phyloP scores from a whole-genome alignment of 1,140 invertebrate genomes.

The Aphelinus atriplicis region DNA sequence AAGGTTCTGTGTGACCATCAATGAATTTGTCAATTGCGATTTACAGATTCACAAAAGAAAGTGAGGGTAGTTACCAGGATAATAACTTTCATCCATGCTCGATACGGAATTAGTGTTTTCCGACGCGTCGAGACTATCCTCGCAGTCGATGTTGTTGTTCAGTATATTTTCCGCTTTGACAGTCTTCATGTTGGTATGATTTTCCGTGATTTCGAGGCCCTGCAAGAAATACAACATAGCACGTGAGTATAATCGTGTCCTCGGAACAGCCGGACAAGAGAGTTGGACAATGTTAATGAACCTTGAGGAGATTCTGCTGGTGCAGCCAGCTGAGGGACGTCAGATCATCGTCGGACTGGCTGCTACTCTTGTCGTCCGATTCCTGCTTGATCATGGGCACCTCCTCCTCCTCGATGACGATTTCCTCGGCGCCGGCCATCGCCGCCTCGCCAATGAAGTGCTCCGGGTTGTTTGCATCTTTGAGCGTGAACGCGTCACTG shows the following conservation, averaged over 20 bases:
- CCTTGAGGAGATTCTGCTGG: constrained; percentile 87
- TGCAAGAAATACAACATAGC: no score
- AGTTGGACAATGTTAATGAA: no score
- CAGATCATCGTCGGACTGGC: constrained; percentile 81
- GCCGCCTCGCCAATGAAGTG: constrained; percentile 13
- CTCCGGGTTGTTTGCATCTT: constrained; percentile 50
- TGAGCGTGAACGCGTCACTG: constrained; percentile 38
- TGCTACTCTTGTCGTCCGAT: background rate
- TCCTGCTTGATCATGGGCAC: constrained; percentile 1
- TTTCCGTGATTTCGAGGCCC: constrained; percentile 66
- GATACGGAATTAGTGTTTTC: constrained; percentile 60
- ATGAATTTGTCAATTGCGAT: no score
- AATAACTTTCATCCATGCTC: constrained; percentile 60
- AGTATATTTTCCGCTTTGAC: constrained; percentile 57
- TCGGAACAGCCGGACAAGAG: no score
- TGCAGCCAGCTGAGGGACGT: constrained; percentile 91
- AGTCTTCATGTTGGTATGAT: constrained; percentile 39
- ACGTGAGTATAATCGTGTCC: no score
- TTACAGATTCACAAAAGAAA: background rate
- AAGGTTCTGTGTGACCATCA: no score
- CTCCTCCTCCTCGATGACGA: constrained; percentile 14
- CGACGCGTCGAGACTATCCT: constrained; percentile 57
- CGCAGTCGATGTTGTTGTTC: constrained; percentile 58
- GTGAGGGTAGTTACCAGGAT: constrained; percentile 51
- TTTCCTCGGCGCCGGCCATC: constrained; percentile 4